Conservation (phyloP, 2,888 invertebrate genomes). For the Drosophila buzzatii region DNA sequence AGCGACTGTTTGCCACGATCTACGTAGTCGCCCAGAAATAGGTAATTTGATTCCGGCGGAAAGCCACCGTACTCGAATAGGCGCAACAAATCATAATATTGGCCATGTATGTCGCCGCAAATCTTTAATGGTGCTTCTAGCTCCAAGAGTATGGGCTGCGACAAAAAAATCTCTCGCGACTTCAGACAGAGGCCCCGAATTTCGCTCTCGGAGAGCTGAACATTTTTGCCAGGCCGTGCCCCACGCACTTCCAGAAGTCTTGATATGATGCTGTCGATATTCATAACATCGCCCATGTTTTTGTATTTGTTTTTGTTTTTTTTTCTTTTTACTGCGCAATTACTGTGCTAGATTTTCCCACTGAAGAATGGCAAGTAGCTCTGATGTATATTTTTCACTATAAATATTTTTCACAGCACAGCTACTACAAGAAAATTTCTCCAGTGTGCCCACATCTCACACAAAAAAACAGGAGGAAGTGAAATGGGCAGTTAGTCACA, state of each 20-base stretch:
- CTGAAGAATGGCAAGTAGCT: constrained; percentile 62
- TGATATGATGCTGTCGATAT: constrained; percentile 85
- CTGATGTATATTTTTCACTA: constrained; percentile 67
- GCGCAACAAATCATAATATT: constrained; percentile 98
- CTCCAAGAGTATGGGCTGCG: constrained; percentile 98
- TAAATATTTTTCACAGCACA: constrained; percentile 80
- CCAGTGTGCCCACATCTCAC: constrained; percentile 73
- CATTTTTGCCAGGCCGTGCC: constrained; percentile 99
- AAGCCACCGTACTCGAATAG: constrained; percentile 99
- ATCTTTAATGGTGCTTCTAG: constrained; percentile 99
- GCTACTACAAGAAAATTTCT: constrained; percentile 79
- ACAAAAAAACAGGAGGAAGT: constrained; percentile 60
- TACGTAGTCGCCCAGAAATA: constrained; percentile 99
- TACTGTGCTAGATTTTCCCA: constrained; percentile 52
- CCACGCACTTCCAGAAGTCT: constrained; percentile 91
- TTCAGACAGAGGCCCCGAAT: constrained; percentile 98
- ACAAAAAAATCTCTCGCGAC: constrained; percentile 99
- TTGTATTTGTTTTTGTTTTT: constrained; percentile 36
- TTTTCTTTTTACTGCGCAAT: constrained; percentile 38
- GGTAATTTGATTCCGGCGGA: constrained; percentile 99
- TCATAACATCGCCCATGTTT: constrained; percentile 84
- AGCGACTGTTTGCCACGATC: constrained; percentile 99
- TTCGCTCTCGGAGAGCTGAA: constrained; percentile 99
- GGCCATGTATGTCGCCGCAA: constrained; percentile 99
- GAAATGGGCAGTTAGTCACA: constrained; percentile 62